These are phyloP conservation scores for Sylvietta virens DNA, from an alignment of 2,113 vertebrate genomes.

Conservation along the genomic window DNA sequence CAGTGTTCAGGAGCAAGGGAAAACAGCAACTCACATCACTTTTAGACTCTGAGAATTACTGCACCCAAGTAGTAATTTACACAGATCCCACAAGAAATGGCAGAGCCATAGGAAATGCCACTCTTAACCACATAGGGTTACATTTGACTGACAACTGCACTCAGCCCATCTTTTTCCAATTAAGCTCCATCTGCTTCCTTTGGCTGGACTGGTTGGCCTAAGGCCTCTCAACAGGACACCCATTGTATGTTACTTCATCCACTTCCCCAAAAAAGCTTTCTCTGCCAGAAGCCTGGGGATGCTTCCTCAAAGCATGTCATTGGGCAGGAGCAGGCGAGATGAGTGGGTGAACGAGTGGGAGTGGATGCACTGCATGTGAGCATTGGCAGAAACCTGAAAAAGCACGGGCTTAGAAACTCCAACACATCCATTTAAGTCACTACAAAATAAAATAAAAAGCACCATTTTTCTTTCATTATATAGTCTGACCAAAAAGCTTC, in stretches of 20 bases:
- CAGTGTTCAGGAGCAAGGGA: not conserved
- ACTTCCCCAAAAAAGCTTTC: not conserved
- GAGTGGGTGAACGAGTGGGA: not conserved
- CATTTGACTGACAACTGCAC: constrained; percentile 8
- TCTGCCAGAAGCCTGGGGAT: not conserved
- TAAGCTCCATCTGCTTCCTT: constrained; percentile 32
- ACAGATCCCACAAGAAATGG: constrained; percentile 38
- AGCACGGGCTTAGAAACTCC: not conserved
- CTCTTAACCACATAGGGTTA: not conserved
- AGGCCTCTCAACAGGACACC: not conserved
- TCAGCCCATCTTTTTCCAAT: not conserved
- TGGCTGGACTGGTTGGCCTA: not conserved
- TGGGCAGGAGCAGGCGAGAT: not conserved
- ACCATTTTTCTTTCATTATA: constrained; percentile 51
- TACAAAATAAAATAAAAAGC: constrained; percentile 42
- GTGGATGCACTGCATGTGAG: not conserved
- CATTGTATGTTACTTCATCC: not conserved
- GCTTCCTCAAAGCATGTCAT: not conserved
- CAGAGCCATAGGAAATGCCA: constrained; percentile 32
- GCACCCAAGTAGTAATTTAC: constrained; percentile 30
- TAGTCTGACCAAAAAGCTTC: constrained; percentile 37
- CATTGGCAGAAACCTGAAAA: not conserved
- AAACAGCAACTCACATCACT: not conserved
- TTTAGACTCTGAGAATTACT: not conserved
- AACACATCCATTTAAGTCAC: not conserved